phyloP scores from a whole-genome alignment of 2,797 vertebrate species.

The Eulemur coronatus region DNA sequence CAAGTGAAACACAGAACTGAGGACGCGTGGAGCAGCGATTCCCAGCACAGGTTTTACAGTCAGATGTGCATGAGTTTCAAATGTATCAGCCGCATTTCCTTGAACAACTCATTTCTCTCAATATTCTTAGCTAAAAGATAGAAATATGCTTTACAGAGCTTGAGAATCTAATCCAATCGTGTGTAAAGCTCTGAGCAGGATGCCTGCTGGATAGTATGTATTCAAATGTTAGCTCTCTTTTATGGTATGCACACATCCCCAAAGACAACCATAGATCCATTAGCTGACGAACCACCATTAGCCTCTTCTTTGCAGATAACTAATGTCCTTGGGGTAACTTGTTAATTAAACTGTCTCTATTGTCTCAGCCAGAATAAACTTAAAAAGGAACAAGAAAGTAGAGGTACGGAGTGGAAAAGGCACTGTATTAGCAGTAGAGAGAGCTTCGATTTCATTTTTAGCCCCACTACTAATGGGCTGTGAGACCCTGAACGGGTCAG shows the following conservation, averaged over 20 bases:
- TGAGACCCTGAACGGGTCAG: neutral
- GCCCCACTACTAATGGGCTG: accelerated
- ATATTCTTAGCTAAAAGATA: neutral
- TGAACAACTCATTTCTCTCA: neutral
- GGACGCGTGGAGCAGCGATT: neutral
- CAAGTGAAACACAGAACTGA: neutral
- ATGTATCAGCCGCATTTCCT: neutral
- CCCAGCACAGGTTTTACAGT: neutral
- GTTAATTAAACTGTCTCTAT: neutral
- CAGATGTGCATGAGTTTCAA: neutral
- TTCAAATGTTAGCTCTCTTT: neutral
- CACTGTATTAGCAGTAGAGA: neutral
- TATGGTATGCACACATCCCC: neutral
- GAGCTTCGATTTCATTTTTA: neutral
- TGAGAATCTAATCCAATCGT: neutral
- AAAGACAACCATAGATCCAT: neutral
- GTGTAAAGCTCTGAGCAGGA: neutral
- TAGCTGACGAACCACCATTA: neutral
- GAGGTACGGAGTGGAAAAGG: neutral
- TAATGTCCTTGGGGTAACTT: neutral
- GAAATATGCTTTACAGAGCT: neutral
- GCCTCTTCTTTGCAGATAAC: neutral
- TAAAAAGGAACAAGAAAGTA: neutral
- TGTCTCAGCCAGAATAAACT: neutral
- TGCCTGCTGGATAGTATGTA: neutral